These are phyloP conservation scores for Nematopogon swammerdamellus DNA, from an alignment of 2,888 invertebrate genomes.

Conservation along the genomic window DNA sequence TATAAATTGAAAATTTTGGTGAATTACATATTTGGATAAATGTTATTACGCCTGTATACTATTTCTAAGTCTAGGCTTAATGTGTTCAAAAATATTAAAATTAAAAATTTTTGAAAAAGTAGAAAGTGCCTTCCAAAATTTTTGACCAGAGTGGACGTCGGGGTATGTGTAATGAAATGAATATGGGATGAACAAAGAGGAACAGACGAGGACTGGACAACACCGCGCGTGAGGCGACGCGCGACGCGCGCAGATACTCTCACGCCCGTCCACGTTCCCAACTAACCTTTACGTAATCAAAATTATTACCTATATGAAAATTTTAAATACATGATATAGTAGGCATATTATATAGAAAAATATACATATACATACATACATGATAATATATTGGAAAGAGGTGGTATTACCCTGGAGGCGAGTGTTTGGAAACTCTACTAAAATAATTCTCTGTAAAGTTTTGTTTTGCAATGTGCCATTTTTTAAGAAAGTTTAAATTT, in stretches of 20 bases:
- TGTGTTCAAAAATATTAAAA: slow-evolving; percentile 69
- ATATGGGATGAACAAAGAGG: neutral
- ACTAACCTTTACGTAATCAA: slow-evolving; percentile 47
- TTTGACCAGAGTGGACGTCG: slow-evolving; percentile 60
- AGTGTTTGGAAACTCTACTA: slow-evolving; percentile 31
- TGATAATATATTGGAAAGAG: slow-evolving; percentile 40
- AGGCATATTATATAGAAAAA: slow-evolving; percentile 53
- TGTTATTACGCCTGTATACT: slow-evolving; percentile 58
- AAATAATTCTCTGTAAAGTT: slow-evolving; percentile 23
- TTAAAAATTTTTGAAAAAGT: slow-evolving; percentile 59
- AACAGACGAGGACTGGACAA: neutral
- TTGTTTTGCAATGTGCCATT: slow-evolving; percentile 44
- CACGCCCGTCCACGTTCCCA: slow-evolving; percentile 32
- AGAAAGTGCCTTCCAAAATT: slow-evolving; percentile 79
- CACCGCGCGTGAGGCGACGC: neutral
- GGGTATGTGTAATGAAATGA: slow-evolving; percentile 29
- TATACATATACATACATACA: slow-evolving; percentile 46
- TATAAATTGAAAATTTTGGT: slow-evolving; percentile 38
- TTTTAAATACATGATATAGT: slow-evolving; percentile 36
- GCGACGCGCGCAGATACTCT: slow-evolving; percentile 2
- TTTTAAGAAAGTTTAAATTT: slow-evolving; percentile 10
- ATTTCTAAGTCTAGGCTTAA: slow-evolving; percentile 65
- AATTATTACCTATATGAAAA: slow-evolving; percentile 56
- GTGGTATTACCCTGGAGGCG: slow-evolving; percentile 79
- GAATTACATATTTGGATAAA: slow-evolving; percentile 54